These are phyloP conservation scores for Tragelaphus imberbis DNA, from an alignment of 2,113 vertebrate species.

Conservation along the genomic window DNA sequence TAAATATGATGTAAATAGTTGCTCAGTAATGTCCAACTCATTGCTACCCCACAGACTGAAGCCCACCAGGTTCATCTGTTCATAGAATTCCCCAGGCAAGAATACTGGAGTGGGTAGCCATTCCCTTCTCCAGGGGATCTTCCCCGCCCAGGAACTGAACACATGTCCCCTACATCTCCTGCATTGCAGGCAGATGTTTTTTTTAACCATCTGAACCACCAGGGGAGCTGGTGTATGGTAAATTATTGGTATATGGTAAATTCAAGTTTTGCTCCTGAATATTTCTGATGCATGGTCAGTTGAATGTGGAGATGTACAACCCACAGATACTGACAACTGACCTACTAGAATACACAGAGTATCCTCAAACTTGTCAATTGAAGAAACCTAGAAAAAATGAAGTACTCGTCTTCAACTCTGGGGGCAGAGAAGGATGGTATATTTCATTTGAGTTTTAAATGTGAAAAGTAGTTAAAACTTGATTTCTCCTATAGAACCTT, in stretches of 20 bases:
- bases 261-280: background rate
- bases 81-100: background rate
- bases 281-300: background rate
- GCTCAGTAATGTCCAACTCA: background rate
- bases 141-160: background rate
- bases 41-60: background rate
- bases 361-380: background rate
- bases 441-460: background rate
- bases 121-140: background rate
- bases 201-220: background rate
- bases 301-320: background rate
- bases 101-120: background rate
- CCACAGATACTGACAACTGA: background rate
- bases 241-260: background rate
- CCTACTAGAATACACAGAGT: background rate
- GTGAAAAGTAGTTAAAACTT: background rate
- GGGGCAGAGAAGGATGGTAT: background rate
- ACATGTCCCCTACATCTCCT: background rate
- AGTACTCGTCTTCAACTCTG: background rate
- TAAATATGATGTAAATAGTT: background rate
- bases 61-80: background rate
- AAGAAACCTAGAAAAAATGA: background rate
- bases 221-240: background rate
- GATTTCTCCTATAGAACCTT: background rate
- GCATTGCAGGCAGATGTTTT: background rate